Evolutionary conservation across 35 echinoderm and acorn worm species (phyloP).

Genomic region (Hemicentrotus pulcherrimus): DNA sequence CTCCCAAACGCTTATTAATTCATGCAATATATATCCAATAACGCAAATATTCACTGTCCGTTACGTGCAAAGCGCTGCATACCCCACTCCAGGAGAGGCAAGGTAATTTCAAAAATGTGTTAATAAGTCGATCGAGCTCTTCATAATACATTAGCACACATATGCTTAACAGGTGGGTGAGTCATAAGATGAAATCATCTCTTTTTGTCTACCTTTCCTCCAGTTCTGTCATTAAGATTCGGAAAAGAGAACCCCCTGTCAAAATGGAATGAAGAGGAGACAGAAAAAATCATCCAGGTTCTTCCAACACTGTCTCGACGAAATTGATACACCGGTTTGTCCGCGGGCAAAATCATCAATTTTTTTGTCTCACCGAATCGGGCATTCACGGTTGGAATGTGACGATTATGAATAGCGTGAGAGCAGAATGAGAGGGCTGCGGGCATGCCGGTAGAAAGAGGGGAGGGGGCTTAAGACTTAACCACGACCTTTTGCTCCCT

Average conservation of each 20-base stretch:
- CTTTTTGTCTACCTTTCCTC: background rate
- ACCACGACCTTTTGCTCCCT: background rate
- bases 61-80: too few relatives aligned
- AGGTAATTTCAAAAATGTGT: background rate
- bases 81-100: background rate
- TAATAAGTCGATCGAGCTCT: background rate
- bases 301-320: background rate
- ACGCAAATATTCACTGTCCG: background rate
- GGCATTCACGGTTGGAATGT: background rate
- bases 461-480: background rate
- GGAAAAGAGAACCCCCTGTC: background rate
- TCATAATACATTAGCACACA: constrained; percentile 5
- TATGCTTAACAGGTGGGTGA: background rate
- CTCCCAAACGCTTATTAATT: background rate
- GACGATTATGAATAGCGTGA: background rate
- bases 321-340: constrained; percentile 11
- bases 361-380: constrained; percentile 11
- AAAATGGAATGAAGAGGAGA: background rate
- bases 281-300: background rate
- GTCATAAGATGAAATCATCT: background rate
- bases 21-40: background rate
- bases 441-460: background rate
- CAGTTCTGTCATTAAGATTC: background rate
- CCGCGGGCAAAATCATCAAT: constrained; percentile 9
- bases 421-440: background rate